These are phyloP conservation scores for Petrolisthes cinctipes DNA, from an alignment of 2,888 invertebrate species.

Conservation along the genomic window DNA sequence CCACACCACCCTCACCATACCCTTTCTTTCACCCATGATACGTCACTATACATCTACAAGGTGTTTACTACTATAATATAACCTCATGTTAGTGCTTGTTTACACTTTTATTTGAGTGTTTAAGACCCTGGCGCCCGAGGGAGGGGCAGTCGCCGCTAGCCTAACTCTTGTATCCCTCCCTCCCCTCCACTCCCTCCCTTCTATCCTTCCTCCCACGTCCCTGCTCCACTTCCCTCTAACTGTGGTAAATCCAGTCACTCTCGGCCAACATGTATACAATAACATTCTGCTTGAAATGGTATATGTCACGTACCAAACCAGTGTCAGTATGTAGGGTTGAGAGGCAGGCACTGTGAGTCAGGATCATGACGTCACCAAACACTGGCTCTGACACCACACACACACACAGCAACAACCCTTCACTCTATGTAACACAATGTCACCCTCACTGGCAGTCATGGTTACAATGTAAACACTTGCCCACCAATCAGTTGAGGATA, in stretches of 20 bases:
- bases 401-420: not conserved
- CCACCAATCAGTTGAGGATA: too few species aligned
- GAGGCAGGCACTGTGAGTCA: slow-evolving; percentile 16
- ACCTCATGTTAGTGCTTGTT: too few species aligned
- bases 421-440: not conserved
- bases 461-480: too few species aligned
- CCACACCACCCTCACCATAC: not conserved
- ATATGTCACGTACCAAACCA: not conserved
- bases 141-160: slow-evolving; percentile 34
- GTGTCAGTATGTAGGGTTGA: not conserved
- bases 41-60: not conserved
- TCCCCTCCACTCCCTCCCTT: not conserved
- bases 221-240: not conserved
- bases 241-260: too few species aligned
- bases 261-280: too few species aligned
- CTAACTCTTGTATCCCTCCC: not conserved
- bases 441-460: too few species aligned
- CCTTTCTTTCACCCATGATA: not conserved
- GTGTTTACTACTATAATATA: too few species aligned
- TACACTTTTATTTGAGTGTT: too few species aligned
- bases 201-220: not conserved
- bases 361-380: slow-evolving; percentile 41
- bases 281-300: not conserved
- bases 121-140: slow-evolving; percentile 44
- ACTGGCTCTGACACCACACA: slow-evolving; percentile 33